A percentile compares a stretch with the other conserved stretches of the same genome.
Evolutionary conservation across 2,888 invertebrate genomes (phyloP).

Genomic region (Apoda limacodes): DNA sequence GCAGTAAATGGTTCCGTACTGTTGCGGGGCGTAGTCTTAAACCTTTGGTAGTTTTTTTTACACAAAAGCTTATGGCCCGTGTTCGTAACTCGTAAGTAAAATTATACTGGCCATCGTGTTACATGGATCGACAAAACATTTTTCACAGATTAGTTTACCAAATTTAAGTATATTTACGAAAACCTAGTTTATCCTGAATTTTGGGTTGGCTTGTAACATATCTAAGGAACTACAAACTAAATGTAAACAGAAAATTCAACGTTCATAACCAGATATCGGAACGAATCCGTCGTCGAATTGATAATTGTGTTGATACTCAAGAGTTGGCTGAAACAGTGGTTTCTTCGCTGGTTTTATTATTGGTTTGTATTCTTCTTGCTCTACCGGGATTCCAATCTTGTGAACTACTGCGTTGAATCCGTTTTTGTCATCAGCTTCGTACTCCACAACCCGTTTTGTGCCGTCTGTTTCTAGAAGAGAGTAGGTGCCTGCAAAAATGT

Average conservation of each 20-base stretch:
- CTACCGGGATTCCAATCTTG: constrained; percentile 56
- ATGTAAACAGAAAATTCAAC: constrained; percentile 23
- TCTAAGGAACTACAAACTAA: too few species aligned
- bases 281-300: constrained; percentile 45
- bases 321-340: not conserved
- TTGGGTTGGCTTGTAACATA: too few species aligned
- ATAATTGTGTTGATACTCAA: constrained; percentile 38
- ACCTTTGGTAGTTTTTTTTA: too few species aligned
- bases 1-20: too few species aligned
- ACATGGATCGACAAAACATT: too few species aligned
- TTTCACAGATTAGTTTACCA: too few species aligned
- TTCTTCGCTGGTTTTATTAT: not conserved
- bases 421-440: constrained; percentile 70
- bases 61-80: too few species aligned
- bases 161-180: too few species aligned
- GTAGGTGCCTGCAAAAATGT: constrained; percentile 57
- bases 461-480: constrained; percentile 68
- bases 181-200: too few species aligned
- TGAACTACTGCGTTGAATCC: constrained; percentile 72
- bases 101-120: too few species aligned
- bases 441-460: constrained; percentile 70
- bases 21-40: too few species aligned
- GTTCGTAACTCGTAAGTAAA: too few species aligned
- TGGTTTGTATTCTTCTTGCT: constrained; percentile 31
- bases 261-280: constrained; percentile 38